phyloP scores from a whole-genome alignment of 1,140 invertebrate species.

The Bombus waltoni region DNA sequence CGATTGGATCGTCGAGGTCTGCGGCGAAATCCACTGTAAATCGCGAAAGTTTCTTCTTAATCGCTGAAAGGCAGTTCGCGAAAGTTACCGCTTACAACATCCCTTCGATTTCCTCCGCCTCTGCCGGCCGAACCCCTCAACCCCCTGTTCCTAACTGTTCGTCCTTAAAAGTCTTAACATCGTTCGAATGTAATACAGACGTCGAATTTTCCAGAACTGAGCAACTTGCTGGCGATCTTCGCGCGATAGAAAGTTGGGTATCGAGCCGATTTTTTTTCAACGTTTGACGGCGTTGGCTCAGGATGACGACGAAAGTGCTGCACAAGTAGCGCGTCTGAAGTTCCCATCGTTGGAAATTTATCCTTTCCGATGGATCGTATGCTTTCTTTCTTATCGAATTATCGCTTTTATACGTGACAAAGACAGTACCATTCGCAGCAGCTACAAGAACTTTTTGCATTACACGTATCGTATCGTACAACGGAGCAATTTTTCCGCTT shows the following conservation, averaged over 20 bases:
- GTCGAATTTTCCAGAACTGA: not conserved
- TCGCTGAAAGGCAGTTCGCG: slow-evolving; percentile 65
- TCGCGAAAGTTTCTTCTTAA: slow-evolving; percentile 67
- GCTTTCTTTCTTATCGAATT: too few relatives aligned
- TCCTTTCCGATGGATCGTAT: too few relatives aligned
- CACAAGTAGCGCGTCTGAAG: not conserved
- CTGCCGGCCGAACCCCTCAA: not conserved
- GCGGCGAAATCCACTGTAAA: slow-evolving; percentile 68
- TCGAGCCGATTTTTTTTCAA: not conserved
- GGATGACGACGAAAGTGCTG: too few relatives aligned
- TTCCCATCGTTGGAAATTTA: not conserved
- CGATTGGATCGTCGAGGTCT: slow-evolving; percentile 60
- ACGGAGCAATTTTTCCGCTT: too few relatives aligned
- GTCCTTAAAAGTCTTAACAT: slow-evolving; percentile 24
- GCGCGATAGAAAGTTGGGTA: not conserved
- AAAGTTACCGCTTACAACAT: slow-evolving; percentile 59
- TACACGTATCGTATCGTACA: too few relatives aligned
- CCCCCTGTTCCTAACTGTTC: not conserved
- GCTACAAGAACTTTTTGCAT: too few relatives aligned
- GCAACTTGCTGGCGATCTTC: not conserved
- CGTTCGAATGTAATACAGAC: not conserved
- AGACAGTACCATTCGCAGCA: too few relatives aligned
- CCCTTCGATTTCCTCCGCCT: slow-evolving; percentile 19
- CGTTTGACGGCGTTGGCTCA: not conserved
- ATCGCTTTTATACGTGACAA: too few relatives aligned